These are phyloP conservation scores for Philereme transversata DNA, from an alignment of 2,888 invertebrate species.

Conservation along the genomic window DNA sequence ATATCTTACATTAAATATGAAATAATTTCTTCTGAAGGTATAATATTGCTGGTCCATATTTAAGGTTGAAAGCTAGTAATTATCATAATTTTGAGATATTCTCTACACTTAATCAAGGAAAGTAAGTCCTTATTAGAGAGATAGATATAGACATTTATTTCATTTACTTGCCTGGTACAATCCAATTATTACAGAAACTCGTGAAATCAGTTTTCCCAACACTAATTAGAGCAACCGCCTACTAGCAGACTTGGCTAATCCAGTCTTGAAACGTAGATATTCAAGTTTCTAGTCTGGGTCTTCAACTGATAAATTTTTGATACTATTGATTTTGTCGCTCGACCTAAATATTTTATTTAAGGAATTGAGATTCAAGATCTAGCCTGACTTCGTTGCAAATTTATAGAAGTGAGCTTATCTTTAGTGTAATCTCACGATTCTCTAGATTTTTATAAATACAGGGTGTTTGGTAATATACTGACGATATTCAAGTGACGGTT, in stretches of 20 bases:
- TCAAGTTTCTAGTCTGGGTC: constrained; percentile 6
- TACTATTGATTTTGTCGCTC: constrained; percentile 27
- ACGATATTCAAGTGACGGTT: too few relatives aligned
- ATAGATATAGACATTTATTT: too few relatives aligned
- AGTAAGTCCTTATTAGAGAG: too few relatives aligned
- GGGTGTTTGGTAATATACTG: too few relatives aligned
- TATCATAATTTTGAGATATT: too few relatives aligned
- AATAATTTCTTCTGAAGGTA: neutral
- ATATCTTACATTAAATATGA: neutral
- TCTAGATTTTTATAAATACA: neutral
- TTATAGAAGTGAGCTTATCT: constrained; percentile 5
- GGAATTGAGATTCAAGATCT: constrained; percentile 18
- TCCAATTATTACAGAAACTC: constrained; percentile 17
- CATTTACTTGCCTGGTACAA: neutral
- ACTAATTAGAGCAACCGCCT: constrained; percentile 11
- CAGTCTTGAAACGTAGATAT: constrained; percentile 8
- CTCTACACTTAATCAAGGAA: too few relatives aligned
- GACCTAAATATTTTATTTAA: constrained; percentile 26
- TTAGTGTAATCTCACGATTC: neutral
- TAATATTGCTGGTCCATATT: neutral
- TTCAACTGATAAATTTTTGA: constrained; percentile 24
- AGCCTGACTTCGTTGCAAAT: constrained; percentile 19
- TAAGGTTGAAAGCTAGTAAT: too few relatives aligned
- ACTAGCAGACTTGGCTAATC: constrained; percentile 9
- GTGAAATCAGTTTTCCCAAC: constrained; percentile 11